Conservation (phyloP, 92 coral and sea anemone genomes). For the Diadumene lineata region DNA sequence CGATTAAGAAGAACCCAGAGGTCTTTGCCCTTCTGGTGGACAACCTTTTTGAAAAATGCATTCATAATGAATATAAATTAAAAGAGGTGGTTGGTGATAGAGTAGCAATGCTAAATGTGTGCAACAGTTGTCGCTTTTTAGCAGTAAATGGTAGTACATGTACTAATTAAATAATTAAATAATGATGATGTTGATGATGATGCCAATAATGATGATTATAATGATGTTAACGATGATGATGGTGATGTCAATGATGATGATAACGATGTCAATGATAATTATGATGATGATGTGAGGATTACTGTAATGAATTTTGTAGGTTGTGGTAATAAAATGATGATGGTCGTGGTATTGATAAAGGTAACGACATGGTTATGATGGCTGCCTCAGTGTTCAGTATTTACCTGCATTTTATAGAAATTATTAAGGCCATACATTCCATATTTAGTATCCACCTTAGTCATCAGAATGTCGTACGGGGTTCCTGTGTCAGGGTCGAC, state of each 20-base stretch:
- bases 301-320: no score
- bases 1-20: constrained; percentile 83
- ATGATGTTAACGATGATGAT: neutral
- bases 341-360: no score
- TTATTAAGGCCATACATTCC: constrained; percentile 82
- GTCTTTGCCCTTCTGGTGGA: constrained; percentile 80
- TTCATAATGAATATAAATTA: no score
- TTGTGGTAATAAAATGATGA: neutral
- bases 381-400: no score
- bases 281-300: no score
- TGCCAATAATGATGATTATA: neutral
- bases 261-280: neutral
- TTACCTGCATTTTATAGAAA: constrained; percentile 92
- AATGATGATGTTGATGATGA: neutral
- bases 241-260: neutral
- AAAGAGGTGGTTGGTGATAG: no score
- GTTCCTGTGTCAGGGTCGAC: constrained; percentile 68
- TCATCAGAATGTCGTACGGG: constrained; percentile 79
- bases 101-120: no score
- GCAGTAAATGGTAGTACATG: no score
- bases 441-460: constrained; percentile 80
- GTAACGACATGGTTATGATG: no score
- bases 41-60: no score
- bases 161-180: neutral
- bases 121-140: no score